Evolutionary conservation across 1,140 invertebrate species (phyloP).

Genomic region (Plutomurus gul): DNA sequence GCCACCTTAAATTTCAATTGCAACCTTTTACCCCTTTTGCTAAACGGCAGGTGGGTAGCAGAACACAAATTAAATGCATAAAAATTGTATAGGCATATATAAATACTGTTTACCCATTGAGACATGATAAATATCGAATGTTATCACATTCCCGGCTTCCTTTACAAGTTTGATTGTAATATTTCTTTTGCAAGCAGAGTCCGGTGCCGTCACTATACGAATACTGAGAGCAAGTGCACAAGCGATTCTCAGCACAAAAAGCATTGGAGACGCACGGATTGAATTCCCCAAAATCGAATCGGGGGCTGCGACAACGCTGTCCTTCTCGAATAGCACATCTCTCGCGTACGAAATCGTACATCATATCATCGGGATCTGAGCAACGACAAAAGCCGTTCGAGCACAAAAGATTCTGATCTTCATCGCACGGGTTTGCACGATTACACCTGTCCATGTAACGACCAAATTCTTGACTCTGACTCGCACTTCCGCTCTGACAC

Average conservation of each 20-base stretch:
- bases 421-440: conserved; percentile 33
- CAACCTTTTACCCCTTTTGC: too few species aligned
- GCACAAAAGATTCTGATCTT: conserved; percentile 31
- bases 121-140: conserved; percentile 31
- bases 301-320: conserved; percentile 7
- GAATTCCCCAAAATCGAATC: conserved; percentile 33
- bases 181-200: conserved; percentile 31
- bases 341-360: conserved; percentile 34
- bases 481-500: not conserved
- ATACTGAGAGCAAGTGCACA: conserved; percentile 35
- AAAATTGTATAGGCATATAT: too few species aligned
- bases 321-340: conserved; percentile 40
- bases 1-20: too few species aligned
- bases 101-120: conserved; percentile 3
- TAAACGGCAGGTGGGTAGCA: too few species aligned
- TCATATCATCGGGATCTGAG: conserved; percentile 12
- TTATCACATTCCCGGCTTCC: conserved; percentile 25
- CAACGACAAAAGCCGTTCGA: conserved; percentile 34
- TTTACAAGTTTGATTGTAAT: conserved; percentile 35
- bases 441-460: not conserved
- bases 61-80: too few species aligned
- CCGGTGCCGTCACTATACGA: conserved; percentile 26
- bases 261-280: conserved; percentile 41
- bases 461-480: not conserved
- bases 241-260: conserved; percentile 9